Evolutionary conservation across 1,140 invertebrate genomes (phyloP), one percentile per base, ranked within the genome.

Genomic region (Leptopilina boulardi): DNA sequence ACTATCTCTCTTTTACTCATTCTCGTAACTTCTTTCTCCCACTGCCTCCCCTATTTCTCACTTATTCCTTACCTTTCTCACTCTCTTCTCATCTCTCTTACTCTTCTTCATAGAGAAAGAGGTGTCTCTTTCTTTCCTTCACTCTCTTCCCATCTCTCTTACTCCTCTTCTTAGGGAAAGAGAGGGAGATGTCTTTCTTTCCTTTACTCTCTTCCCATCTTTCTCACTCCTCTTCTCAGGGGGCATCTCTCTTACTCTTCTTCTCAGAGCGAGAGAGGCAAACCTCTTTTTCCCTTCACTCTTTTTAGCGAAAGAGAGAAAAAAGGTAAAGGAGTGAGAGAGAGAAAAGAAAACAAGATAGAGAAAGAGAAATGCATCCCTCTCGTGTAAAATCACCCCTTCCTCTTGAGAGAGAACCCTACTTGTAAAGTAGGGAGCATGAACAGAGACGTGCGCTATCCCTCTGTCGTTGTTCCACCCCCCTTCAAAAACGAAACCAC

Each of bases 351-450:
- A n/a, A n/a, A n/a, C n/a, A n/a, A 9, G 34, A 38, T 4, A 6
- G 34, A 38, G 8, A 38, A 6, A 38, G 34, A 6, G 8, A 9
- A 9, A 6, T 38, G 34, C 34, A 9, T 54, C n/a, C 51, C 51
- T 54, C 51, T 8, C 51, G 23, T 59, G 59, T 13, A 30, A 66
- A 34, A 66, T 30, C 59, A 30, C 76, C 80, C 75, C 56, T 75
- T 71, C 47, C 70, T 76, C 71, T 71, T 42, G 19, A 51, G n/a
- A n/a, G n/a, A n/a, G n/a, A n/a, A n/a, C 70, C 30, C 51, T 41
- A 41, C 76, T 79, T 76, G 75, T 59, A 79, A 80, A 66, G 73
- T 74, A 75, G 70, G 73, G 74, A 54, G n/a, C 18, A 21, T 11
- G 30, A 51, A 54, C 13, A 72, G 44, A 81, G 77, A 77, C 74